A percentile compares a stretch with the other conserved stretches of the same genome.
Conservation (phyloP, 2,113 vertebrate species). For the Jaculus jaculus region DNA sequence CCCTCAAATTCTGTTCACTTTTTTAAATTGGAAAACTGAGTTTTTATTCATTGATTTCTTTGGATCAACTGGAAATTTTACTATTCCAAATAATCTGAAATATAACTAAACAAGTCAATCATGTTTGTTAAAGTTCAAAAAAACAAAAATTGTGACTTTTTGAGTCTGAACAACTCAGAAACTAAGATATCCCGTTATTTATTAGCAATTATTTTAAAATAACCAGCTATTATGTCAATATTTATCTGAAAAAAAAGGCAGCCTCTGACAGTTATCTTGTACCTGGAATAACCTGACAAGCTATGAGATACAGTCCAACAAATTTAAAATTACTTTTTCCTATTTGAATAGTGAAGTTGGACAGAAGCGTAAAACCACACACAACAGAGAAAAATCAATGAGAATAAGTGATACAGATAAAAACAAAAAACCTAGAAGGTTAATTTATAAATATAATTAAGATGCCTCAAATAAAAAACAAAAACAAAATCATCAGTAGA, state of each 20-base stretch:
- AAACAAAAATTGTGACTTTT: conserved; percentile 7
- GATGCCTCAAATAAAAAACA: not conserved
- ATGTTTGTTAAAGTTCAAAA: conserved; percentile 30
- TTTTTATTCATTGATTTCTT: no score
- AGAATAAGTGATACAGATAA: conserved; percentile 12
- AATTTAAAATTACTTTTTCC: conserved; percentile 14
- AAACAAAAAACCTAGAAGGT: conserved; percentile 21
- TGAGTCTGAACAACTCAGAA: conserved; percentile 38
- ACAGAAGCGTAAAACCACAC: conserved; percentile 7
- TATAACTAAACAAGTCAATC: not conserved
- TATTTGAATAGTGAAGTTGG: conserved; percentile 27
- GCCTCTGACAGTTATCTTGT: conserved; percentile 8
- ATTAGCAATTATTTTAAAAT: conserved; percentile 69
- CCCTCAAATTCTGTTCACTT: no score
- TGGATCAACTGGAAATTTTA: conserved; percentile 14
- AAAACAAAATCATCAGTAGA: not conserved
- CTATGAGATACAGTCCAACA: not conserved
- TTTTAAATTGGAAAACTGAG: no score
- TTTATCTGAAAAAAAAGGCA: conserved; percentile 31
- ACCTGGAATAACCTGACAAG: not conserved
- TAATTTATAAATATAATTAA: conserved; percentile 55
- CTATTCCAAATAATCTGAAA: not conserved
- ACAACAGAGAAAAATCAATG: not conserved
- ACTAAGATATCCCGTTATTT: conserved; percentile 7
- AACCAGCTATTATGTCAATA: conserved; percentile 44